These are phyloP conservation scores for Dysdera silvatica DNA, from an alignment of 1,140 invertebrate genomes.

Conservation along the genomic window DNA sequence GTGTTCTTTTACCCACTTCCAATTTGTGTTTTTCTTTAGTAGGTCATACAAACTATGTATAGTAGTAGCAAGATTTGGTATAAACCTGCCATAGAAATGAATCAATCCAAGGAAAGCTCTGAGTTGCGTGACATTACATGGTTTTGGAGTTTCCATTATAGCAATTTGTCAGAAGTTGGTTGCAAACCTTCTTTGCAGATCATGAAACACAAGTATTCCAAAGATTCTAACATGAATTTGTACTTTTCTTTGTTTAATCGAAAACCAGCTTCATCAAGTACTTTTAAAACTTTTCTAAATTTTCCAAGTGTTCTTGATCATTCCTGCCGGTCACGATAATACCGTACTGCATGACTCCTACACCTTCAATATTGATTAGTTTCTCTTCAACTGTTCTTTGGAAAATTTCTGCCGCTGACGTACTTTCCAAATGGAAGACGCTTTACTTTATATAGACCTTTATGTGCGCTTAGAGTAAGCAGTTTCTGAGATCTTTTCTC, in stretches of 20 bases:
- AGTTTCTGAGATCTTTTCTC: too few species aligned
- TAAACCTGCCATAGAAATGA: conserved; percentile 35
- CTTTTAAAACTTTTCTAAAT: conserved; percentile 33
- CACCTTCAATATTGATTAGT: too few species aligned
- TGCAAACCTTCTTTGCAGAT: conserved; percentile 40
- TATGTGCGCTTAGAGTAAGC: too few species aligned
- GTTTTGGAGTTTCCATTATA: conserved; percentile 37
- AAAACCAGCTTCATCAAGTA: conserved; percentile 32
- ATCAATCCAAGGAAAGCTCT: conserved; percentile 23
- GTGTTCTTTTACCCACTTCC: conserved; percentile 33
- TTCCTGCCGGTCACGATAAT: conserved; percentile 32
- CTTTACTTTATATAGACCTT: too few species aligned
- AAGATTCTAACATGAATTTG: conserved; percentile 34
- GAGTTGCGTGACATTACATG: conserved; percentile 38
- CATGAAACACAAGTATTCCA: conserved; percentile 43
- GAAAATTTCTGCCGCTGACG: conserved; percentile 45
- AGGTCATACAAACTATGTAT: conserved; percentile 34
- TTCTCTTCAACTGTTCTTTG: conserved; percentile 44
- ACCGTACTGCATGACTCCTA: too few species aligned
- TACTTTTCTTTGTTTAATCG: conserved; percentile 42
- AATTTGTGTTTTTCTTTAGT: conserved; percentile 31
- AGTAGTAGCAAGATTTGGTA: conserved; percentile 35
- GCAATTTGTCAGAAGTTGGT: conserved; percentile 42
- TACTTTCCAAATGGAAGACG: too few species aligned
- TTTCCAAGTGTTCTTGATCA: conserved; percentile 29